A percentile compares a stretch with the other conserved stretches of the same genome.
These are phyloP conservation scores for Bubalus kerabau DNA, from an alignment of 2,113 vertebrate genomes.

Conservation along the genomic window DNA sequence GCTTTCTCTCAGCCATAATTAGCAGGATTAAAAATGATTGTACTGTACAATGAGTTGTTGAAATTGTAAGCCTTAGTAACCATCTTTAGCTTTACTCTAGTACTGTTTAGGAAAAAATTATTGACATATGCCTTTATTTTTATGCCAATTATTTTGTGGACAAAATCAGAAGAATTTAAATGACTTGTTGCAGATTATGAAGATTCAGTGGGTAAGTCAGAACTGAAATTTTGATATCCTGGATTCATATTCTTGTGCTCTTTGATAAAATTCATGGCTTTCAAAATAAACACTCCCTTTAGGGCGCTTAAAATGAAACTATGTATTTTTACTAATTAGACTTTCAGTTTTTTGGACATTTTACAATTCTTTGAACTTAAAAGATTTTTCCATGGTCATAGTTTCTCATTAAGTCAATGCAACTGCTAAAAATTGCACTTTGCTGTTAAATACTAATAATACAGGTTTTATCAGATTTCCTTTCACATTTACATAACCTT, in stretches of 20 bases:
- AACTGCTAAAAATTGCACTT: conserved; percentile 9
- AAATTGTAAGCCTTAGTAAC: conserved; percentile 50
- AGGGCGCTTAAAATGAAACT: conserved; percentile 2
- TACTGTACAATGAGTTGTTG: conserved; percentile 27
- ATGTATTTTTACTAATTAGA: conserved; percentile 30
- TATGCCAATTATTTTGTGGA: neutral
- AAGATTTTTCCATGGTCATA: neutral
- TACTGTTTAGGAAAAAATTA: neutral
- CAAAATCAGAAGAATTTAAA: neutral
- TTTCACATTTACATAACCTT: conserved; percentile 36
- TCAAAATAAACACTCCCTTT: conserved; percentile 24
- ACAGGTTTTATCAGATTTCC: conserved; percentile 1
- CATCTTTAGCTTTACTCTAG: conserved; percentile 24
- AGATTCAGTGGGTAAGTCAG: neutral
- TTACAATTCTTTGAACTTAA: conserved; percentile 10
- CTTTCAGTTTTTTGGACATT: conserved; percentile 41
- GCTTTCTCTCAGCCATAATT: neutral
- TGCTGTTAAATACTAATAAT: conserved; percentile 14
- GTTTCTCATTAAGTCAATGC: neutral
- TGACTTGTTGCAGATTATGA: conserved; percentile 6
- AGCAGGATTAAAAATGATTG: conserved; percentile 31
- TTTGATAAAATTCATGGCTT: neutral
- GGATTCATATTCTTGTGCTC: conserved; percentile 10
- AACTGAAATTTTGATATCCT: neutral
- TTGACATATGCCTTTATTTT: conserved; percentile 26